Conservation (phyloP, 2,888 invertebrate species). For the Acronicta psi region DNA sequence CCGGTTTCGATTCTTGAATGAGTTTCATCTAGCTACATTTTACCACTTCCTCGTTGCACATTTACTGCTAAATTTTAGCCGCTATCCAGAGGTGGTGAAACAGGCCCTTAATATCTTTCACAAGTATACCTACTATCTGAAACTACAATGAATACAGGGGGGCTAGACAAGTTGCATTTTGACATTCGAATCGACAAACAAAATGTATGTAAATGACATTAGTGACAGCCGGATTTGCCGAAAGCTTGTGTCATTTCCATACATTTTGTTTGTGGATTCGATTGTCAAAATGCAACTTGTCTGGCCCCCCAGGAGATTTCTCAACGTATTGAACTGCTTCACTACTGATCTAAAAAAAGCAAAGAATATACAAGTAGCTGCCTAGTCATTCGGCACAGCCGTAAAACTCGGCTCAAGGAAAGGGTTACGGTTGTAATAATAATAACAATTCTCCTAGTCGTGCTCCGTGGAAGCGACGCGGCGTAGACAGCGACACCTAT, state of each 20-base stretch:
- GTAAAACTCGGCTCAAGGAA: slow-evolving; percentile 46
- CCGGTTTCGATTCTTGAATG: slow-evolving; percentile 52
- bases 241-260: no score
- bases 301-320: neutral
- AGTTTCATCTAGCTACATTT: slow-evolving; percentile 40
- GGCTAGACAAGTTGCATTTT: no score
- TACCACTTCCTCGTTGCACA: slow-evolving; percentile 19
- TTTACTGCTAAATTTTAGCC: slow-evolving; percentile 8
- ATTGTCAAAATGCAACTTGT: no score
- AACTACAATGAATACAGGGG: no score
- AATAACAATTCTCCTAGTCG: slow-evolving; percentile 44
- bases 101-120: no score
- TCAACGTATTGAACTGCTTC: slow-evolving; percentile 2
- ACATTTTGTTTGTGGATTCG: no score
- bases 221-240: no score
- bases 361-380: slow-evolving; percentile 13
- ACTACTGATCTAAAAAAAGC: slow-evolving; percentile 20
- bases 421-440: slow-evolving; percentile 44
- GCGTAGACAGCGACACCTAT: slow-evolving; percentile 37
- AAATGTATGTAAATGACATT: no score
- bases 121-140: no score
- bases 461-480: slow-evolving; percentile 27
- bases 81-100: no score
- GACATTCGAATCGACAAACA: no score
- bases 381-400: slow-evolving; percentile 31